phyloP scores from a whole-genome alignment of 2,113 vertebrate genomes.

The Sceloporus tristichus region DNA sequence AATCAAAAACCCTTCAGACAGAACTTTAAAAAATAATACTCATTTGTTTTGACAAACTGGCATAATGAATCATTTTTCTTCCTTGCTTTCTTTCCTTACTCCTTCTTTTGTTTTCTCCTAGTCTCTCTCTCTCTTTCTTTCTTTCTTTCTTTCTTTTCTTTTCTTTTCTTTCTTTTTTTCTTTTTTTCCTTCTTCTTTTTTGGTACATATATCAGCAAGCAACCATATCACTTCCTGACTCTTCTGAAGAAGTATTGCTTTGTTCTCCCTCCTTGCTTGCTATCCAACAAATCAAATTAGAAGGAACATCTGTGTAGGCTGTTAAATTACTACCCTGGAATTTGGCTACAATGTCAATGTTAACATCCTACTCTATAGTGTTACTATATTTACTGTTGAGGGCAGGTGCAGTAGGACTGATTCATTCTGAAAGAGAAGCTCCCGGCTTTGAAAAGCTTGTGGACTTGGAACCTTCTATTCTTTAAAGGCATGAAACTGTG shows the following conservation, averaged over 20 bases:
- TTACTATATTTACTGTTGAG: background rate
- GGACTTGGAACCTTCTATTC: background rate
- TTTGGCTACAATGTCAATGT: background rate
- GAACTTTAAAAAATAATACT: background rate
- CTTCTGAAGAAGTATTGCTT: background rate
- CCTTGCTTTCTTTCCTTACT: background rate
- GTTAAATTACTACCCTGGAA: background rate
- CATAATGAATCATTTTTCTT: background rate
- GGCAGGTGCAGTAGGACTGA: background rate
- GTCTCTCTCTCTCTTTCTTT: background rate
- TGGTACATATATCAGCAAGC: background rate
- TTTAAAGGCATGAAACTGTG: background rate
- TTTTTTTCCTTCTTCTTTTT: background rate
- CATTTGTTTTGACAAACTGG: background rate
- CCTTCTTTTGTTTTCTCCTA: no score
- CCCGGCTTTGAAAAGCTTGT: background rate
- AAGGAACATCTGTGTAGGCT: rapidly evolving
- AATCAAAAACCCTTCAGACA: background rate
- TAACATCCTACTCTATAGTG: slow-evolving; percentile 1
- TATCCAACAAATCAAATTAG: background rate
- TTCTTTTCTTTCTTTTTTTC: background rate
- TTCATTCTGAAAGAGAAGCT: background rate
- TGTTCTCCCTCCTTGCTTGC: background rate
- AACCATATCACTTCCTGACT: background rate
- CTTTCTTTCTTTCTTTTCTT: no score